These are phyloP conservation scores for Pyxicephalus adspersus DNA, from an alignment of 2,113 vertebrate species.

Conservation along the genomic window DNA sequence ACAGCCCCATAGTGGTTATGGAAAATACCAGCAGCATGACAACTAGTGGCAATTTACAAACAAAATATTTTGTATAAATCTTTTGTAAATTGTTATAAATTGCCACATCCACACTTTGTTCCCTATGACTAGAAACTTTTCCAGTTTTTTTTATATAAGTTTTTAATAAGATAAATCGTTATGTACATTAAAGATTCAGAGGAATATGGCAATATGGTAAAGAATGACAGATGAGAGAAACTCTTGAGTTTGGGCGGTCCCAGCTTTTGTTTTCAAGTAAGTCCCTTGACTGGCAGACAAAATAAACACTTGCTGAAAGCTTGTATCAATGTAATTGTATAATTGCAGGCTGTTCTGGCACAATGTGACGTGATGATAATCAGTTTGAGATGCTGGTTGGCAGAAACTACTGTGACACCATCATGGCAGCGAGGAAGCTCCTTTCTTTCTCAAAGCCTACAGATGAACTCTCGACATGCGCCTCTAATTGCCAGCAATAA, in stretches of 20 bases:
- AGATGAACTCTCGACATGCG: neutral
- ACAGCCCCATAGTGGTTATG: no score
- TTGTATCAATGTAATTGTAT: conserved; percentile 70
- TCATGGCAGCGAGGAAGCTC: conserved; percentile 42
- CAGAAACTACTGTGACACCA: conserved; percentile 58
- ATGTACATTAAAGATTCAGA: neutral
- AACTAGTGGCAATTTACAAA: no score
- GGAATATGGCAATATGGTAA: neutral
- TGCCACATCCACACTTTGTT: no score
- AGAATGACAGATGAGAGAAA: conserved; percentile 23
- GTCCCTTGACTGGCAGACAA: conserved; percentile 66
- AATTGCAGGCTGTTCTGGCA: conserved; percentile 69
- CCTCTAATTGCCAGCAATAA: conserved; percentile 13
- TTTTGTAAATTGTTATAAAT: no score
- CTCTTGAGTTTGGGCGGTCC: conserved; percentile 28
- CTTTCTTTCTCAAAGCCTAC: neutral
- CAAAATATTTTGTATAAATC: no score
- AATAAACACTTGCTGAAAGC: conserved; percentile 68
- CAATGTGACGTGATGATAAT: conserved; percentile 64
- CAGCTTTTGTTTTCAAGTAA: conserved; percentile 68
- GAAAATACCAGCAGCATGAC: no score
- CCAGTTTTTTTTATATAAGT: no score
- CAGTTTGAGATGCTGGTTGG: conserved; percentile 50
- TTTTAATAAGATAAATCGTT: no score
- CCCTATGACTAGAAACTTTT: no score